Base-by-base conservation (phyloP, 1,140 invertebrate genomes). In the Hirudo medicinalis region DNA sequence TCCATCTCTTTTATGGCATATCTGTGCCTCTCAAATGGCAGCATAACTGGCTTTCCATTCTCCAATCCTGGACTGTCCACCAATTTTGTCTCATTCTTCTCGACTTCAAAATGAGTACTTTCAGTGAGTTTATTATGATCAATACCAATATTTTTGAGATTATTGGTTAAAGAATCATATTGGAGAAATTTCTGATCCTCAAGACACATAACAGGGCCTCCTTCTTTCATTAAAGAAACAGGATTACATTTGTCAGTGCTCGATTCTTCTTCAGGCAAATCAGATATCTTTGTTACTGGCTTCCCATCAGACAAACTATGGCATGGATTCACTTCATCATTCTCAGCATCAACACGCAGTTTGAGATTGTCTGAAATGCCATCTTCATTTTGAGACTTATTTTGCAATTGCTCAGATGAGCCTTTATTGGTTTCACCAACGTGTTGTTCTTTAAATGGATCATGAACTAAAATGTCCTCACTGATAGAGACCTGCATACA, bases 1-100 rank as follows among this genome's bases (percentile, higher is more conserved):
- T 83, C 81, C 80, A 83, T 83, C 74, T 82, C 80, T 72, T 82
- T 81, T 73, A 82, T 74, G n/a, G 80, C 76, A 73, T 81, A 82
- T 36, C 78, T 73, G 73, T 83, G 81, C 69, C 82, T 74, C 70
- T 83, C 82, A 71, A 77, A 77, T 1, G 82, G 81, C 29, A 75
- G 73, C 80, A 83, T 80, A 72, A 80, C 78, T 20, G 81, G 80
- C 74, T 80, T 81, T 13, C 74, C 71, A 17, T 75, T 67, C 32
- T 54, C n/a, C 66, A 70, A 57, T 29, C 57, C 57, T n/a, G 32
- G 55, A n/a, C 36, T 54, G 20, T 69, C 53, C 32, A 6, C 6
- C 32, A 6, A 36, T 36, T 6, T 36, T 43, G 49, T 19, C 72
- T 53, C 74, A 72, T 27, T 75, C 71, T 36, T 79, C 75, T n/a